Conservation (phyloP, 1,140 invertebrate genomes). For the Vollenhovia emeryi region DNA sequence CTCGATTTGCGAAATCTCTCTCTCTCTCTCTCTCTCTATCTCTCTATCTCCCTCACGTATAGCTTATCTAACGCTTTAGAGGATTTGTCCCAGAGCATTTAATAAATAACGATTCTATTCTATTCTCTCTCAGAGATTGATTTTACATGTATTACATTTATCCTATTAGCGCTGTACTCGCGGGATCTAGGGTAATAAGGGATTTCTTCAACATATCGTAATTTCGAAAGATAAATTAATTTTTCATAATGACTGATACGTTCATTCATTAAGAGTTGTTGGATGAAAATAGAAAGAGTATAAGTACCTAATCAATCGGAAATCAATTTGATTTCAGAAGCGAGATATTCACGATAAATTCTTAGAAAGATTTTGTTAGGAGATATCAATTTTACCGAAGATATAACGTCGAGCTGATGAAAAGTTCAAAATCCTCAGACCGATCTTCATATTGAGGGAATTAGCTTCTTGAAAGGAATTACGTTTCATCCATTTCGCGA, state of each 20-base stretch:
- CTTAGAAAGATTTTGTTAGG: background rate
- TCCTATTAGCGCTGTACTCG: background rate
- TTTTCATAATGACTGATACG: background rate
- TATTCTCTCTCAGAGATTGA: too few relatives aligned
- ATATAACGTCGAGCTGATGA: background rate
- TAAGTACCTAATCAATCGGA: background rate
- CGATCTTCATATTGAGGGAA: background rate
- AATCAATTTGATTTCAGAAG: background rate
- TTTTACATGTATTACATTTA: background rate
- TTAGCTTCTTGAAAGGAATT: slow-evolving; percentile 17
- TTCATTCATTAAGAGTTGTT: background rate
- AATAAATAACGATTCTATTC: too few relatives aligned
- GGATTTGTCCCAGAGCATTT: too few relatives aligned
- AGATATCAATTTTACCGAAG: background rate
- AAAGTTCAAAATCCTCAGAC: background rate
- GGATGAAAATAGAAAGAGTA: background rate
- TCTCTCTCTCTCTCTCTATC: background rate
- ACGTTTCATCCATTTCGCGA: slow-evolving; percentile 5
- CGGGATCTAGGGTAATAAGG: background rate
- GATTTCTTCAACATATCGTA: background rate
- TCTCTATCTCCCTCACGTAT: too few relatives aligned
- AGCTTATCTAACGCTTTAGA: too few relatives aligned
- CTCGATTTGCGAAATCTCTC: background rate
- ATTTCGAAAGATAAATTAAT: background rate
- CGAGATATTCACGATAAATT: background rate